Conservation (phyloP, 2,888 invertebrate genomes). For the Dynastes maya region DNA sequence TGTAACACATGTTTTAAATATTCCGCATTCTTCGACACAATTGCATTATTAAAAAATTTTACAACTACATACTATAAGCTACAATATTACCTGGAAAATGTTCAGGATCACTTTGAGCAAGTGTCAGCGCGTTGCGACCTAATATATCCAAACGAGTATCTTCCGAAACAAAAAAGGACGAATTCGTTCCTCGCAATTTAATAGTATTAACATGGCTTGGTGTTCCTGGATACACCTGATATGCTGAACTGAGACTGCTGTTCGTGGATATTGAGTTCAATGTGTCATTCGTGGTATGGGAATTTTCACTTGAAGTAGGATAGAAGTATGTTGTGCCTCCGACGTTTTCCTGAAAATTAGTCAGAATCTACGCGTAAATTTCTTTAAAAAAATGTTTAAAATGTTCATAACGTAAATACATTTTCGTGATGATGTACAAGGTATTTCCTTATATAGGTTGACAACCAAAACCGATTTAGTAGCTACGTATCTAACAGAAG, state of each 20-base stretch:
- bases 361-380: no score
- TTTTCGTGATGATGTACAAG: no score
- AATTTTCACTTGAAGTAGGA: constrained; percentile 74
- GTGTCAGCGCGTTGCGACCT: constrained; percentile 81
- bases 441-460: no score
- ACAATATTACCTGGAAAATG: constrained; percentile 72
- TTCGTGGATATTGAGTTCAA: constrained; percentile 68
- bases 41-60: not conserved
- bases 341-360: constrained; percentile 83
- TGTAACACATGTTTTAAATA: no score
- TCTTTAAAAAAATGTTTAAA: no score
- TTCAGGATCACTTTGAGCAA: constrained; percentile 83
- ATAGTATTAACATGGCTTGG: constrained; percentile 75
- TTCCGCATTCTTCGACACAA: not conserved
- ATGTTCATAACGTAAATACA: no score
- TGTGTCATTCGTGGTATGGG: constrained; percentile 69
- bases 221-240: constrained; percentile 78
- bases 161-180: constrained; percentile 88
- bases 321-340: constrained; percentile 97
- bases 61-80: no score
- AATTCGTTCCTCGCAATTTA: constrained; percentile 71
- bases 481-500: no score
- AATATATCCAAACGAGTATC: constrained; percentile 86
- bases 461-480: no score
- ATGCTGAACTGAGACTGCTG: constrained; percentile 69